Base-by-base conservation (phyloP, 2,888 invertebrate species). In the Ecliptopera silaceata region DNA sequence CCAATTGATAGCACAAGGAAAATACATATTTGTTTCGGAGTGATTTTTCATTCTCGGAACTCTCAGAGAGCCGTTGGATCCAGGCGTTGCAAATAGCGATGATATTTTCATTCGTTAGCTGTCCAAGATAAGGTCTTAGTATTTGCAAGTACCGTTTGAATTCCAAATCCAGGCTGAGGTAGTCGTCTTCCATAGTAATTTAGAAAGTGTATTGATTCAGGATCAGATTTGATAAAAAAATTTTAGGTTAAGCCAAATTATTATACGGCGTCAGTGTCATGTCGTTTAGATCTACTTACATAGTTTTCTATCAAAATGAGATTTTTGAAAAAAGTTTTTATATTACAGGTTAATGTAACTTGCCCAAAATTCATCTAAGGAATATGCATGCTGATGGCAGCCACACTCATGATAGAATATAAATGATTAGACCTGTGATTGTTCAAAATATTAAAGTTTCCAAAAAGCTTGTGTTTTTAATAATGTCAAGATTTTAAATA, bases 91-190 rank as follows among this genome's bases (percentile, higher is more conserved):
- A 90, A 4, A 84, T 70, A 18, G 77, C 70, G 4, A 85, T 82
- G 3, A 80, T 71, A 32, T 83, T 74, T 41, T 77, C 62, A 41
- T 88, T 80, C 2, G 72, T 66, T 8, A 90, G 61, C 59, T 86
- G 83, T 12, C 66, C 70, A 32, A 90, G 65, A 63, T 87, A 84
- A 0, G 88, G 84, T 56, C 79, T 68, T 63, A 90, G 66, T 29
- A 90, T 83, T 72, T 89, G 79, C 48, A 88, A 71, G 57, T 88
- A 88, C 32, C 84, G 75, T 70, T 82, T 87, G 57, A 75, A 90
- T 70, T 88, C 88, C 22, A 72, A 60, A 56, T 91, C 90, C 4
- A 86, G 71, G 70, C 71, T 76, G 47, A 61, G 56, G 39, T 54
- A 52, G 43, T 79, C 74, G 52, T 80, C 79, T 20, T 83, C 80